Conservation (phyloP, 2,113 vertebrate species). For the Cranoglanis bouderius region DNA sequence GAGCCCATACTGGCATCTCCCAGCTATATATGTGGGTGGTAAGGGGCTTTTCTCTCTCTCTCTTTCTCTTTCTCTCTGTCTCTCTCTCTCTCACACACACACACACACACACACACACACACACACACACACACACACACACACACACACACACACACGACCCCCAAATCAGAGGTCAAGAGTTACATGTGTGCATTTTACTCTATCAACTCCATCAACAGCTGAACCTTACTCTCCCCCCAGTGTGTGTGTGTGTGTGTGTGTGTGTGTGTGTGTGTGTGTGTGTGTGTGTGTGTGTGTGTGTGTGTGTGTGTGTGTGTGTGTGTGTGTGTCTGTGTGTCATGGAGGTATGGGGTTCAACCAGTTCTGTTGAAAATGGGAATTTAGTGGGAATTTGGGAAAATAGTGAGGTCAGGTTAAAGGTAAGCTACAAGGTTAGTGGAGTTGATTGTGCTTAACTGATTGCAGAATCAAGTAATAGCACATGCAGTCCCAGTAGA, state of each 20-base stretch:
- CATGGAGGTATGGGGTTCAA: slow-evolving; percentile 40
- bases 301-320: slow-evolving; percentile 20
- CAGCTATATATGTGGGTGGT: slow-evolving; percentile 36
- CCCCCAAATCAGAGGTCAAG: slow-evolving; percentile 41
- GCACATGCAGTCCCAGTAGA: slow-evolving; percentile 15
- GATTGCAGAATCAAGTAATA: slow-evolving; percentile 54
- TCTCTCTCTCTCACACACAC: neutral
- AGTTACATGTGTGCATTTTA: slow-evolving; percentile 71
- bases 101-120: slow-evolving; percentile 10
- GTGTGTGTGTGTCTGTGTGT: slow-evolving; percentile 14
- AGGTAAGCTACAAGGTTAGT: slow-evolving; percentile 49
- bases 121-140: slow-evolving; percentile 37
- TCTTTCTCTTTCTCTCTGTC: neutral
- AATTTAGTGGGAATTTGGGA: no score
- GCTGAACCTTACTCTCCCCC: slow-evolving; percentile 61
- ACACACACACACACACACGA: slow-evolving; percentile 24
- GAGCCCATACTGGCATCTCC: neutral
- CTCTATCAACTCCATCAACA: slow-evolving; percentile 66
- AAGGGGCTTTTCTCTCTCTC: slow-evolving; percentile 8
- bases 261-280: slow-evolving; percentile 19
- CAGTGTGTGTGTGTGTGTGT: slow-evolving; percentile 19
- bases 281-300: slow-evolving; percentile 16
- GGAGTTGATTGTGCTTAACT: slow-evolving; percentile 48
- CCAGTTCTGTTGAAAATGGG: slow-evolving; percentile 31
- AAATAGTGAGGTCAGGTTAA: slow-evolving; percentile 53